Percentiles rank a stretch among this genome's conserved stretches.
These are phyloP conservation scores for Podarcis lilfordi DNA, from an alignment of 2,797 vertebrate genomes.

Conservation along the genomic window DNA sequence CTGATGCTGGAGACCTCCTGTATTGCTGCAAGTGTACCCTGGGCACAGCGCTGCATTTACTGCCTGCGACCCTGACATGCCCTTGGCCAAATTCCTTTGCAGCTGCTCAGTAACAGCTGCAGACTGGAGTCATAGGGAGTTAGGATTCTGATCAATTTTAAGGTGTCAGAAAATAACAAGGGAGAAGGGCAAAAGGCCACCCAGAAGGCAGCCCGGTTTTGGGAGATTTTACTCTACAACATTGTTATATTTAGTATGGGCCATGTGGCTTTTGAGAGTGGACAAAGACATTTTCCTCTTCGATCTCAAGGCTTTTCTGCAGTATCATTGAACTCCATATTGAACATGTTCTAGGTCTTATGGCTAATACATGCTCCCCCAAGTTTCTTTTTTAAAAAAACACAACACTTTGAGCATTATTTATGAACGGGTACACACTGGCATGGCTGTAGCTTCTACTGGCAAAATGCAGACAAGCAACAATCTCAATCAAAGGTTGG, in stretches of 20 bases:
- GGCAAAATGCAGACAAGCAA: not conserved
- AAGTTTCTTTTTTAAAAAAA: not conserved
- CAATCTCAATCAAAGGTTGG: not conserved
- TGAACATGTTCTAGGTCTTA: not conserved
- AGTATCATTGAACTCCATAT: not conserved
- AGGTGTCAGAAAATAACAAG: not conserved
- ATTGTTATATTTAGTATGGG: not conserved
- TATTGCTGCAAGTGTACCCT: not conserved
- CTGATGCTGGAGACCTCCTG: not conserved
- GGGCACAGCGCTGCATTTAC: not conserved
- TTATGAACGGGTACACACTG: not conserved
- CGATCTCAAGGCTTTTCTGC: conserved; percentile 24
- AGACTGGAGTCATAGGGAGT: not conserved
- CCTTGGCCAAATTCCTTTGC: conserved; percentile 20
- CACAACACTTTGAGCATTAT: not conserved
- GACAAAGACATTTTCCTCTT: not conserved
- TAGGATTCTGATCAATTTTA: not conserved
- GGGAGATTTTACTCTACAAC: not conserved
- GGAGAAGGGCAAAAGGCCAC: conserved; percentile 9
- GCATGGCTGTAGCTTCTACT: not conserved
- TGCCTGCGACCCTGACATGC: not conserved
- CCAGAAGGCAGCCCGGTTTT: not conserved
- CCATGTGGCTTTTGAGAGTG: not conserved
- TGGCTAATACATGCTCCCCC: not conserved
- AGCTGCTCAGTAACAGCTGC: conserved; percentile 35